Conservation (phyloP, 2,888 invertebrate species). For the Polyommatus iphigenia region DNA sequence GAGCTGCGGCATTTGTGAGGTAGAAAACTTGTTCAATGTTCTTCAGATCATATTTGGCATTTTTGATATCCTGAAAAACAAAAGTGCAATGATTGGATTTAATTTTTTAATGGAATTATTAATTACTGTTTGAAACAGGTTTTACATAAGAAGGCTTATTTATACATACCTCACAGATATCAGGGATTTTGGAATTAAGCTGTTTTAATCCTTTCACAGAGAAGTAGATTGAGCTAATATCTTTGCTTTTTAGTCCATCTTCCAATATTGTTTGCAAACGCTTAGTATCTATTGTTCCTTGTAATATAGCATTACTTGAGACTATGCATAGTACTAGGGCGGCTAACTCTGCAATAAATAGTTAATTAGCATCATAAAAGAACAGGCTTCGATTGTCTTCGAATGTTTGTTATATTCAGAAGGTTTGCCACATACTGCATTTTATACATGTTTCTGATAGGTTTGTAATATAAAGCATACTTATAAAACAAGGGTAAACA, state of each 20-base stretch:
- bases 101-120: neutral
- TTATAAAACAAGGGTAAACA: neutral
- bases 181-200: slow-evolving; percentile 81
- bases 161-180: slow-evolving; percentile 80
- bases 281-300: slow-evolving; percentile 66
- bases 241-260: slow-evolving; percentile 78
- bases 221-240: slow-evolving; percentile 85
- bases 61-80: slow-evolving; percentile 56
- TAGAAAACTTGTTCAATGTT: slow-evolving; percentile 83
- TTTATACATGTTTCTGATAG: neutral
- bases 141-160: neutral
- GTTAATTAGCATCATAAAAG: neutral
- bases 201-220: slow-evolving; percentile 86
- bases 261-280: slow-evolving; percentile 65
- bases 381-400: neutral
- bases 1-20: slow-evolving; percentile 81
- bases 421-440: neutral
- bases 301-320: slow-evolving; percentile 56
- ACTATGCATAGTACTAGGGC: slow-evolving; percentile 51
- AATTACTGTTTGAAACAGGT: neutral
- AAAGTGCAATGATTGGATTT: neutral
- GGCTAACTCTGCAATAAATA: slow-evolving; percentile 52
- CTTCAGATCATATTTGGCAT: slow-evolving; percentile 59
- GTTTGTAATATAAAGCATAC: neutral
- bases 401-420: neutral